Evolutionary conservation across 2,888 invertebrate species (phyloP).

Genomic region (Oscheius sp.): DNA sequence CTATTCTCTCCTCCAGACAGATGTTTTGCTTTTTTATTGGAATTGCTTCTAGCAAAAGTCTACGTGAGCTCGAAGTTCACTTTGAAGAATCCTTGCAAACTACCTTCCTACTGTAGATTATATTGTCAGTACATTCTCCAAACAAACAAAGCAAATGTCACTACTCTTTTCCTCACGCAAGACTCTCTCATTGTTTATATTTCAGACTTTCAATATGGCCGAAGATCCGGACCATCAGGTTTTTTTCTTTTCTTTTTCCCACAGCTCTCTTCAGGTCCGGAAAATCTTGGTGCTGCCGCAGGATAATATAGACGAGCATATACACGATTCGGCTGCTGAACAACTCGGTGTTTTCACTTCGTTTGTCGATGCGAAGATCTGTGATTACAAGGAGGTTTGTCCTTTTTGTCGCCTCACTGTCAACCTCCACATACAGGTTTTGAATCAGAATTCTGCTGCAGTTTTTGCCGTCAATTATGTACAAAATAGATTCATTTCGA

Average conservation of each 20-base stretch:
- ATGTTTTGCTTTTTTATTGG: too few species aligned
- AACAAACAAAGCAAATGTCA: not conserved
- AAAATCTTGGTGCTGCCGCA: constrained; percentile 47
- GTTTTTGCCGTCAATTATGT: constrained; percentile 55
- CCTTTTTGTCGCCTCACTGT: not conserved
- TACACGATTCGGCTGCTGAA: constrained; percentile 39
- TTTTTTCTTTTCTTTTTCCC: not conserved
- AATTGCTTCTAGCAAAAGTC: too few species aligned
- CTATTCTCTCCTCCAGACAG: too few species aligned
- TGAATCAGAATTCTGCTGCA: constrained; percentile 38
- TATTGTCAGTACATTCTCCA: too few species aligned
- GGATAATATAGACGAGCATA: constrained; percentile 25
- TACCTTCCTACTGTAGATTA: too few species aligned
- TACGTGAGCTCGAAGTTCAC: too few species aligned
- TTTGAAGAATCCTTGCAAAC: too few species aligned
- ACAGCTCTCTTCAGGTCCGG: constrained; percentile 37
- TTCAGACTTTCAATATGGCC: constrained; percentile 13
- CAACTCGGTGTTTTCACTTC: constrained; percentile 38
- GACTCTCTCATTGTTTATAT: not conserved
- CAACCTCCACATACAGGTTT: constrained; percentile 34
- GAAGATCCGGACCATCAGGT: constrained; percentile 26
- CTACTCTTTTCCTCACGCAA: not conserved
- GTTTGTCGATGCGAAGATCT: constrained; percentile 42
- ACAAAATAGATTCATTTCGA: constrained; percentile 48
- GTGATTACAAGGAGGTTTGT: constrained; percentile 48